Percentiles rank a stretch among this genome's conserved stretches.
phyloP scores from a whole-genome alignment of 2,888 invertebrate genomes.

The Vesta saturnalis region DNA sequence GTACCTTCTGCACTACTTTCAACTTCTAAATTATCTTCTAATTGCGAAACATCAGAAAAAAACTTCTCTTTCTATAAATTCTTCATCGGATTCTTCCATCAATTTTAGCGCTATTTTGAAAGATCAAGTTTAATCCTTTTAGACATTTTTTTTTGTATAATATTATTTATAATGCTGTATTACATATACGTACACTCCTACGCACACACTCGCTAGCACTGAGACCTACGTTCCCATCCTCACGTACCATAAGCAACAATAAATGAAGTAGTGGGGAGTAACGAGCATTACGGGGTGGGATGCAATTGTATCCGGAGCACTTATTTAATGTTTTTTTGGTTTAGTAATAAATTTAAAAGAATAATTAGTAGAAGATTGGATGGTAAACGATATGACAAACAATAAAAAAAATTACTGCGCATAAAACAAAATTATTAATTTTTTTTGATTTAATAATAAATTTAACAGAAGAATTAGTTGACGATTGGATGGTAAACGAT shows the following conservation, averaged over 20 bases:
- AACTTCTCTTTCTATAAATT: background rate
- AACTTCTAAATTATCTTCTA: constrained; percentile 1
- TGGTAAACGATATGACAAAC: background rate
- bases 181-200: too few species aligned
- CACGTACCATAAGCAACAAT: background rate
- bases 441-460: background rate
- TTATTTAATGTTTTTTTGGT: too few species aligned
- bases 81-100: background rate
- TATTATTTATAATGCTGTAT: background rate
- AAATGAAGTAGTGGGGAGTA: too few species aligned
- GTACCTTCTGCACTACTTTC: too few species aligned
- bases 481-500: too few species aligned
- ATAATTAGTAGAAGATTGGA: background rate
- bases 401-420: too few species aligned
- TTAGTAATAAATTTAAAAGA: too few species aligned
- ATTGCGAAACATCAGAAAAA: constrained; percentile 3
- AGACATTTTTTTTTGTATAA: background rate
- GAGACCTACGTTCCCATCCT: too few species aligned
- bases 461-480: background rate
- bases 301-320: too few species aligned
- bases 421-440: background rate
- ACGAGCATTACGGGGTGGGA: too few species aligned
- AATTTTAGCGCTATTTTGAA: background rate
- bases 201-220: too few species aligned
- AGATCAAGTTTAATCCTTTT: background rate